phyloP scores from a whole-genome alignment of 2,113 vertebrate species.

The Ochotona curzoniae region DNA sequence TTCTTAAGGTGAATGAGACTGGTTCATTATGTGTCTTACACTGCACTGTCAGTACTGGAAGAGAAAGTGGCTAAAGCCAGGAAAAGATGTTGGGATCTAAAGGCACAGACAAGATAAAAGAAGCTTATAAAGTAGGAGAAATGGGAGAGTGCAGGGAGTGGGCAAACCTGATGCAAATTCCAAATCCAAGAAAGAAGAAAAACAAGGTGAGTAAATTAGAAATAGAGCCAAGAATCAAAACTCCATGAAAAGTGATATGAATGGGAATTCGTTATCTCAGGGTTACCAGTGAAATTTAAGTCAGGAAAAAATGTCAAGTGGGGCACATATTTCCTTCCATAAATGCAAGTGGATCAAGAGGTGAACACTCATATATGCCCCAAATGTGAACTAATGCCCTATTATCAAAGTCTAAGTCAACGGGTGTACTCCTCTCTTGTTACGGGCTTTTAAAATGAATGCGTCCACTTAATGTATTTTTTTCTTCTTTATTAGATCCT shows the following conservation, averaged over 20 bases:
- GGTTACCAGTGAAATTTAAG: neutral
- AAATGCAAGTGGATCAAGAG: neutral
- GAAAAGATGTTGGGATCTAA: neutral
- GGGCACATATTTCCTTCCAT: neutral
- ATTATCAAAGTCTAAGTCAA: neutral
- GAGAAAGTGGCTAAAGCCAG: too few relatives aligned
- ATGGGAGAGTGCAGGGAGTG: too few relatives aligned
- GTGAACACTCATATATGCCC: neutral
- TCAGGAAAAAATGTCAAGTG: neutral
- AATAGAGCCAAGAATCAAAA: neutral
- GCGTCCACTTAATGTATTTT: constrained; percentile 72
- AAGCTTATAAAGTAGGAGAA: neutral
- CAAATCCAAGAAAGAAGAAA: constrained; percentile 15
- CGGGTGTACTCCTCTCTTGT: neutral
- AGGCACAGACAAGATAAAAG: neutral
- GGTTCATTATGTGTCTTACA: too few relatives aligned
- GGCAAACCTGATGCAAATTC: neutral
- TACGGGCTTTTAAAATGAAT: neutral
- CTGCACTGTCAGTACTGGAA: too few relatives aligned
- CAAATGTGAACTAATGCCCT: neutral
- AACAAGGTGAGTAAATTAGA: neutral
- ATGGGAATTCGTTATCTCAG: neutral
- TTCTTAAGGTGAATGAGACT: too few relatives aligned
- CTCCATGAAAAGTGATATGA: neutral
- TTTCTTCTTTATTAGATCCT: constrained; percentile 89